phyloP scores from a whole-genome alignment of 2,113 vertebrate species.

The Grammomys surdaster region DNA sequence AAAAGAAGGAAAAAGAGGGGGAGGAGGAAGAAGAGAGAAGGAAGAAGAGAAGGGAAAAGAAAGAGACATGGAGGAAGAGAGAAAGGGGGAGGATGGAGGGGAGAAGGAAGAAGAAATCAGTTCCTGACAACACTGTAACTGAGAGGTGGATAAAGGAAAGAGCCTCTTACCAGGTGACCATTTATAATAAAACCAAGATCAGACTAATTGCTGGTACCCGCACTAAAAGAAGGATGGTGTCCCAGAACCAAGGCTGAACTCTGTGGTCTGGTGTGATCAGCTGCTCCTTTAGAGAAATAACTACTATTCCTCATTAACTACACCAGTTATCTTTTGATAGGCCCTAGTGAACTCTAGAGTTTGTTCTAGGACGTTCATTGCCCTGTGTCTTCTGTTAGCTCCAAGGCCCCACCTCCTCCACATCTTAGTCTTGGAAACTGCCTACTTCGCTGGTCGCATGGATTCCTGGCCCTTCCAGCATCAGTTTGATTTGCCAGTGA shows the following conservation, averaged over 20 bases:
- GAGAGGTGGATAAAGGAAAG: background rate
- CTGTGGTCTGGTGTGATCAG: constrained; percentile 10
- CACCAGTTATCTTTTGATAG: constrained; percentile 19
- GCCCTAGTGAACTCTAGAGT: background rate
- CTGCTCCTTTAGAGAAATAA: constrained; percentile 39
- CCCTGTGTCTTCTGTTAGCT: background rate
- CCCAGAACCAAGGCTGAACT: background rate
- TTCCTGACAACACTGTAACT: background rate
- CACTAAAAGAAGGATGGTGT: constrained; percentile 45
- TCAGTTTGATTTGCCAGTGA: background rate
- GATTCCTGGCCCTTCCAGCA: background rate
- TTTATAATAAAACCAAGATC: background rate
- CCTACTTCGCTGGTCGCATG: rapidly evolving
- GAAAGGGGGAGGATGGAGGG: too few relatives aligned
- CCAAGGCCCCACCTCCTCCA: background rate
- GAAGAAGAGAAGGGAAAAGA: background rate
- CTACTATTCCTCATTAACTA: constrained; percentile 7
- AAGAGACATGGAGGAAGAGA: too few relatives aligned
- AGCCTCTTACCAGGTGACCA: background rate
- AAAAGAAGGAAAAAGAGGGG: too few relatives aligned
- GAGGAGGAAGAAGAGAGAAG: too few relatives aligned
- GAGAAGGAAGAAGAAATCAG: background rate
- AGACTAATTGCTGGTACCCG: background rate
- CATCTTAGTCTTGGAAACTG: background rate
- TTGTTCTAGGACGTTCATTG: background rate